Evolutionary conservation across 2,113 vertebrate genomes (phyloP).

Genomic region (Ptilorrhoa leucosticta): DNA sequence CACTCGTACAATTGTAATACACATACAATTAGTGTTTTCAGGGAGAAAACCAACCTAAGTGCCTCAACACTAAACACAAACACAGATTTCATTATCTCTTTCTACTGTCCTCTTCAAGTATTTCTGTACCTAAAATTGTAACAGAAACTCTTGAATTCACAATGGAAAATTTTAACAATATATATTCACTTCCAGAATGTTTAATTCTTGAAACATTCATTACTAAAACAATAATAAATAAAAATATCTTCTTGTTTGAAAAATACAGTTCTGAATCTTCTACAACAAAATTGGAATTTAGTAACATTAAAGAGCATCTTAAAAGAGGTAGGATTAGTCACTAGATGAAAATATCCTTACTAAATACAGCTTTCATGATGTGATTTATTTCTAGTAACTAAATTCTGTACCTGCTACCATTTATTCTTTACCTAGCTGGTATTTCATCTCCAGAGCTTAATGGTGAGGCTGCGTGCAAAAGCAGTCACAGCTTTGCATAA

Average conservation of each 20-base stretch:
- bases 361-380: neutral
- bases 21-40: neutral
- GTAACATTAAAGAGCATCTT: neutral
- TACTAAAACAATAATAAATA: neutral
- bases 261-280: neutral
- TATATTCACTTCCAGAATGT: neutral
- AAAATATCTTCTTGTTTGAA: neutral
- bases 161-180: neutral
- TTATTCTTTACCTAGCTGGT: neutral
- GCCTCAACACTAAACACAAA: neutral
- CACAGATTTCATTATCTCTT: neutral
- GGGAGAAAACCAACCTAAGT: neutral
- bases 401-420: neutral
- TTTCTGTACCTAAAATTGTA: neutral
- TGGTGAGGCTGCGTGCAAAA: neutral
- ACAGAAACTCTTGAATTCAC: neutral
- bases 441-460: neutral
- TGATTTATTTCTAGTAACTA: neutral
- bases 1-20: neutral
- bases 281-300: neutral
- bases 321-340: neutral
- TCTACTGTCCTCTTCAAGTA: neutral
- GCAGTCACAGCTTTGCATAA: neutral
- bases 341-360: neutral
- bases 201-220: neutral